Evolutionary conservation across 2,113 vertebrate species (phyloP).

Genomic region (Malurus elegans): DNA sequence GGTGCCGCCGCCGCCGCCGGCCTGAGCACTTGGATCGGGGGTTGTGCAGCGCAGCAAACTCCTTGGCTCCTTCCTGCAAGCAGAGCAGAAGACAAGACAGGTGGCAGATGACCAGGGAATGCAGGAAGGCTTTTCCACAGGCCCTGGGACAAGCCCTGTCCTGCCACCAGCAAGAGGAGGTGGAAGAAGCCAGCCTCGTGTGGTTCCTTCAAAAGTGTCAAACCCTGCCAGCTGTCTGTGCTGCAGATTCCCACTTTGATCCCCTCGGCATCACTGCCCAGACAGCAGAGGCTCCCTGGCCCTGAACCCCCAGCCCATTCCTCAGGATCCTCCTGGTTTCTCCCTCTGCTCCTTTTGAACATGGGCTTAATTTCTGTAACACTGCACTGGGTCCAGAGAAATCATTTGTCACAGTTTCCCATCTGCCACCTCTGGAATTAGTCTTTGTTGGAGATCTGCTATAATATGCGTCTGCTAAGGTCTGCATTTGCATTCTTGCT

Average conservation of each 20-base stretch:
- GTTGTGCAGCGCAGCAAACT: conserved; percentile 92
- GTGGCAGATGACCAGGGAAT: neutral
- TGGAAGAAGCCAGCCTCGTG: rapidly evolving
- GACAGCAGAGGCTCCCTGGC: neutral
- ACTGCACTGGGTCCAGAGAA: neutral
- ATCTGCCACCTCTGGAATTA: neutral
- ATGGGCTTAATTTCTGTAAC: neutral
- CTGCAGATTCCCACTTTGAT: neutral
- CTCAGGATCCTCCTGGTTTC: neutral
- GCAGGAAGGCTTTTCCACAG: neutral
- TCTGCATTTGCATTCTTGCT: neutral
- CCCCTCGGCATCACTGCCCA: rapidly evolving
- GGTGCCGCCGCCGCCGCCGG: conserved; percentile 81
- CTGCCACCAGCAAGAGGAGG: neutral
- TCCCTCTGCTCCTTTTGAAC: neutral
- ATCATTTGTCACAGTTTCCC: neutral
- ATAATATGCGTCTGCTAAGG: neutral
- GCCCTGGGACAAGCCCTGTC: neutral
- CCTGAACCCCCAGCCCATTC: neutral
- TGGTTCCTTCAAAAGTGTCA: neutral
- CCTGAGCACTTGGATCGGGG: conserved; percentile 84
- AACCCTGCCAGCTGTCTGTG: neutral
- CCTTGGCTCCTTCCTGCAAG: conserved; percentile 93
- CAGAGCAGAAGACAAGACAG: neutral
- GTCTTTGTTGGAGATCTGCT: neutral